Percentiles rank a stretch among this genome's conserved stretches.
phyloP scores from a whole-genome alignment of 2,113 vertebrate species.

The Tyto alba region DNA sequence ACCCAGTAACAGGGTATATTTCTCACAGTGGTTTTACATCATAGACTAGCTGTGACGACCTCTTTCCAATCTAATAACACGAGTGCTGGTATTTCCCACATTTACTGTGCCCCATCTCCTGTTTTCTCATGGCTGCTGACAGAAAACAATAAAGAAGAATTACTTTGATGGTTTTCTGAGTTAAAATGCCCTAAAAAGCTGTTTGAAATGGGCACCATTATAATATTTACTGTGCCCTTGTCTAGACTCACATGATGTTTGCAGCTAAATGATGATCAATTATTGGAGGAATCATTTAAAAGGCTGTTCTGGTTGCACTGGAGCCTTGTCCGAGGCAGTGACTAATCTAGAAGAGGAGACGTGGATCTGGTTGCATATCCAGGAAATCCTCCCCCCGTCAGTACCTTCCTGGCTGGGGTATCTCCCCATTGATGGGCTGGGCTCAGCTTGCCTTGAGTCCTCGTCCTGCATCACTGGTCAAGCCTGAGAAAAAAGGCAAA shows the following conservation, averaged over 20 bases:
- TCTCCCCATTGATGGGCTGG: not conserved
- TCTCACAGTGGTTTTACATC: not conserved
- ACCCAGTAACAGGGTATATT: not conserved
- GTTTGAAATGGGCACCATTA: not conserved
- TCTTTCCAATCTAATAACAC: not conserved
- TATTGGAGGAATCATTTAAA: not conserved
- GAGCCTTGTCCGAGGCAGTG: not conserved
- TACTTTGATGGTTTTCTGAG: not conserved
- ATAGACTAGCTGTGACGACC: not conserved
- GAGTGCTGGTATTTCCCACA: not conserved
- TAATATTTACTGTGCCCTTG: constrained; percentile 1
- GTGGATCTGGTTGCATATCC: not conserved
- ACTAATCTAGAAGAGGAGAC: not conserved
- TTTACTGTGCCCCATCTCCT: not conserved
- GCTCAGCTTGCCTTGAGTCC: not conserved
- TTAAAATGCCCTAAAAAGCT: constrained; percentile 41
- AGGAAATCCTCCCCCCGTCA: not conserved
- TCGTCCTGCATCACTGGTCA: not conserved
- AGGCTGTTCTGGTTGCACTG: not conserved
- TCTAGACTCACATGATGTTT: not conserved
- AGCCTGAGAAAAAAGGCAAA: not conserved
- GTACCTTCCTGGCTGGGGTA: not conserved
- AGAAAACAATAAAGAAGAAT: constrained; percentile 53
- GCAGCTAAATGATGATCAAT: not conserved
- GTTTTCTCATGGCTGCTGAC: not conserved